phyloP scores from a whole-genome alignment of 2,113 vertebrate species.

The Tachysurus vachellii region DNA sequence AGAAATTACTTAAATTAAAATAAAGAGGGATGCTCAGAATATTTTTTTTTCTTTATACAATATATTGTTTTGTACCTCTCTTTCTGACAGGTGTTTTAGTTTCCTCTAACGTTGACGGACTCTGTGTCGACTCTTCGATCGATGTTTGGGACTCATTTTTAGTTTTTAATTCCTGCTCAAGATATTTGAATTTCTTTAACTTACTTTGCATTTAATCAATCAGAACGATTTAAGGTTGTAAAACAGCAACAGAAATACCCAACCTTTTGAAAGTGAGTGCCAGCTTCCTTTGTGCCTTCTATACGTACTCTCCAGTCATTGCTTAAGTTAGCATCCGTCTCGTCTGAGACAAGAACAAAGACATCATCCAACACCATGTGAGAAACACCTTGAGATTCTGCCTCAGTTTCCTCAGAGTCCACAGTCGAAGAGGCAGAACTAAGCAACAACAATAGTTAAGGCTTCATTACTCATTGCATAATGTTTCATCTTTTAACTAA shows the following conservation, averaged over 20 bases:
- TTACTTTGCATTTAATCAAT: background rate
- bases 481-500: background rate
- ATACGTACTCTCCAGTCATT: background rate
- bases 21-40: background rate
- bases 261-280: background rate
- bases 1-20: background rate
- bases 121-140: background rate
- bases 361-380: slow-evolving; percentile 29
- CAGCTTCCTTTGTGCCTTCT: background rate
- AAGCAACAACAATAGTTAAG: background rate
- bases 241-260: background rate
- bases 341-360: slow-evolving; percentile 39
- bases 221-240: background rate
- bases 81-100: background rate
- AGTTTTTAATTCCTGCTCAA: background rate
- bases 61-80: slow-evolving; percentile 11
- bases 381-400: background rate
- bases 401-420: background rate
- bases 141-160: background rate
- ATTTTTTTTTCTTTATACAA: background rate
- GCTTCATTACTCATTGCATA: background rate
- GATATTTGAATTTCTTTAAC: background rate
- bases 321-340: slow-evolving; percentile 8
- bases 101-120: background rate
- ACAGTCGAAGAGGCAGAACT: slow-evolving; percentile 15